A percentile compares a stretch with the other conserved stretches of the same genome.
phyloP scores from a whole-genome alignment of 2,888 invertebrate species.

The Augochlorella aurata region DNA sequence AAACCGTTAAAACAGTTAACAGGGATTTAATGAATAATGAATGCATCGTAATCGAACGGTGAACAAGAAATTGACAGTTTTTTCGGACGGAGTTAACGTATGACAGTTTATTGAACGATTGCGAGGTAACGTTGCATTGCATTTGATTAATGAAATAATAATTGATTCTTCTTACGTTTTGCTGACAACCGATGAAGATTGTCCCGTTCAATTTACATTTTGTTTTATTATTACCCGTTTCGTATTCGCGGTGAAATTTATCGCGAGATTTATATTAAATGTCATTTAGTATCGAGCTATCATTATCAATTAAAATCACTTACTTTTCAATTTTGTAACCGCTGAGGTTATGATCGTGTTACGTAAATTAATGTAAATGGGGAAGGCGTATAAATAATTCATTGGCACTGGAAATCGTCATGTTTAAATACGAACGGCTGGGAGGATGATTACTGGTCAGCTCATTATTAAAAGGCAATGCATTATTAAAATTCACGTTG shows the following conservation, averaged over 20 bases:
- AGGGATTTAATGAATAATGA: background rate
- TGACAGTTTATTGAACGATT: too few species aligned
- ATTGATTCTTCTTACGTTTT: background rate
- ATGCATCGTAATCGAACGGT: background rate
- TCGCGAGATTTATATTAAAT: background rate
- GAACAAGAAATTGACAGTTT: background rate
- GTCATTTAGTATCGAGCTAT: background rate
- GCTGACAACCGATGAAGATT: background rate
- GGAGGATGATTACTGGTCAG: constrained; percentile 11
- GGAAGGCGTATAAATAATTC: constrained; percentile 12
- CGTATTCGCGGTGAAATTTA: background rate
- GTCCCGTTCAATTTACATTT: too few species aligned
- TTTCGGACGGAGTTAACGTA: background rate
- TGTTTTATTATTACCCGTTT: background rate
- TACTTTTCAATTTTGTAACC: background rate
- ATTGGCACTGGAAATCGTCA: constrained; percentile 4
- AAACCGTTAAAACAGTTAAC: background rate
- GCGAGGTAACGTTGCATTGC: too few species aligned
- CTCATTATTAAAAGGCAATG: constrained; percentile 16
- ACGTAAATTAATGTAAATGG: constrained; percentile 9
- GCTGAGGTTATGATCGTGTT: background rate
- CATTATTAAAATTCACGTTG: constrained; percentile 16
- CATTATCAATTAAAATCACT: background rate
- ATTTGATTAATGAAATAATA: too few species aligned
- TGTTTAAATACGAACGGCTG: constrained; percentile 4